Conservation (phyloP, 2,113 vertebrate species). For the Seriola quinqueradiata region DNA sequence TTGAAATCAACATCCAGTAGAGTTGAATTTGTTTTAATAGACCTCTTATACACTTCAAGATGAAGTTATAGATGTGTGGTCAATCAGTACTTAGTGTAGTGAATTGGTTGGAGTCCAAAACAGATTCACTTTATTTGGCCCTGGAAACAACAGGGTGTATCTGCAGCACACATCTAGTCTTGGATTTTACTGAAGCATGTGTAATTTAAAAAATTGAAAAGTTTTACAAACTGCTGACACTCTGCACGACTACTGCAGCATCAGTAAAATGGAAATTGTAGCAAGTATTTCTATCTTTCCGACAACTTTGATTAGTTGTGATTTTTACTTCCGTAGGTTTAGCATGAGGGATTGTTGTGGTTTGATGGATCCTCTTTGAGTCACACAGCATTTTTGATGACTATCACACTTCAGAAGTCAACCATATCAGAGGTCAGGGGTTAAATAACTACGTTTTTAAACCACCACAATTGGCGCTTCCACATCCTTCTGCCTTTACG, state of each 20-base stretch:
- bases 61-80: not conserved
- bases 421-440: not conserved
- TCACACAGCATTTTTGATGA: not conserved
- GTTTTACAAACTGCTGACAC: no score
- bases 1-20: not conserved
- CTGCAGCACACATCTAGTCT: not conserved
- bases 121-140: constrained; percentile 7
- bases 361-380: not conserved
- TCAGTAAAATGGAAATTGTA: no score
- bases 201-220: no score
- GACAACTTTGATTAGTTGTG: no score
- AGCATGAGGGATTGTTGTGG: not conserved
- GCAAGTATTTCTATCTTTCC: no score
- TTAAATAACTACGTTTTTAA: constrained; percentile 10
- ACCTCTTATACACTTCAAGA: not conserved
- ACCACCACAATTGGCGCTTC: constrained; percentile 2
- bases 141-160: not conserved
- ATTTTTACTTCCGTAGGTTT: no score
- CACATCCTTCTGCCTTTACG: not conserved
- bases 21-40: no score
- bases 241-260: no score
- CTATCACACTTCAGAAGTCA: not conserved
- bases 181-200: constrained; percentile 1
- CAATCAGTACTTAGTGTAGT: not conserved
- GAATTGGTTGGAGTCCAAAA: not conserved